Conservation (phyloP, 1,140 invertebrate species). For the Nephotettix cincticeps region DNA sequence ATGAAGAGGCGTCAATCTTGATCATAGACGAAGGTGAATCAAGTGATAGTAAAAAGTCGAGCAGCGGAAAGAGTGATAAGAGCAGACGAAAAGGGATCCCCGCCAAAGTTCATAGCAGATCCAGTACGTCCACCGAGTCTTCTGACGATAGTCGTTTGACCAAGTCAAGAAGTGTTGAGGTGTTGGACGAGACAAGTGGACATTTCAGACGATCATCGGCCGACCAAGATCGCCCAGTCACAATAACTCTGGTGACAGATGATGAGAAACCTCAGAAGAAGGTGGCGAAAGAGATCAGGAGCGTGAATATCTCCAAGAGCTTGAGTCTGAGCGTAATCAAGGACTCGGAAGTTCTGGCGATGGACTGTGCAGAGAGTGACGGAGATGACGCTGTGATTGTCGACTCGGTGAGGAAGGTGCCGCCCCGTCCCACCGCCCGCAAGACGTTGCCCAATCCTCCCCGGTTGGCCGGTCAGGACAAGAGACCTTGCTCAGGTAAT, state of each 20-base stretch:
- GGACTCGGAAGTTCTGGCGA: background rate
- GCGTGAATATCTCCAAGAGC: constrained; percentile 32
- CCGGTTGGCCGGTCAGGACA: background rate
- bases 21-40: constrained; percentile 24
- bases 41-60: background rate
- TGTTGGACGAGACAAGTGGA: constrained; percentile 22
- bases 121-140: constrained; percentile 5
- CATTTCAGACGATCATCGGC: background rate
- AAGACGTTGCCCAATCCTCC: constrained; percentile 34
- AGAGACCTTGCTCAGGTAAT: background rate
- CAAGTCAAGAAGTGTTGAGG: background rate
- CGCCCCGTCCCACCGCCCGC: constrained; percentile 28
- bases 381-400: constrained; percentile 3
- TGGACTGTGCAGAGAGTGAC: constrained; percentile 24
- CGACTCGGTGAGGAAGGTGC: background rate
- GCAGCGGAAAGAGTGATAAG: background rate
- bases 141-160: background rate
- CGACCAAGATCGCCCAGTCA: background rate
- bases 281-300: constrained; percentile 23
- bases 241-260: constrained; percentile 10
- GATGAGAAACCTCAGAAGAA: background rate
- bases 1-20: constrained; percentile 24
- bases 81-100: constrained; percentile 22
- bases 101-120: constrained; percentile 9
- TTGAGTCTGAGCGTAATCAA: constrained; percentile 34